A percentile compares a stretch with the other conserved stretches of the same genome.
Evolutionary conservation across 2,113 vertebrate species (phyloP).

Genomic region (Chunga burmeisteri): DNA sequence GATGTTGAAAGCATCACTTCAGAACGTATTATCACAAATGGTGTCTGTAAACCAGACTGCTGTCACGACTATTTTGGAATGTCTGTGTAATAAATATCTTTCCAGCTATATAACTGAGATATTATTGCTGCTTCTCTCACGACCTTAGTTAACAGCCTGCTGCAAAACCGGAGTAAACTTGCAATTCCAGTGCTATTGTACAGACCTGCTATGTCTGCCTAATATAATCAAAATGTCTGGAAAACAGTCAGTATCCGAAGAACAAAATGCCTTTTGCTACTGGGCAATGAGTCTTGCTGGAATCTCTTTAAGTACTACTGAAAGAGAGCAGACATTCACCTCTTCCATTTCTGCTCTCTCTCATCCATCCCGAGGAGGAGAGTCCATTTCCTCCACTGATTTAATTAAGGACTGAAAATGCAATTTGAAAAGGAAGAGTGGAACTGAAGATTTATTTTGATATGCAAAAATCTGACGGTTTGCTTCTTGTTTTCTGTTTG

Average conservation of each 20-base stretch:
- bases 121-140: not conserved
- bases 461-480: not conserved
- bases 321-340: not conserved
- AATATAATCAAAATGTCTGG: conserved; percentile 1
- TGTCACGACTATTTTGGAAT: not conserved
- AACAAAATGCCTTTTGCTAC: not conserved
- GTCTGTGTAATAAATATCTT: not conserved
- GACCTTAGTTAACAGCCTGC: not conserved
- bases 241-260: not conserved
- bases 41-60: not conserved
- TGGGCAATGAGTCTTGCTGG: not conserved
- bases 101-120: not conserved
- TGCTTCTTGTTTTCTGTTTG: not conserved
- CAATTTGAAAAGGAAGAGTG: not conserved
- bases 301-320: not conserved
- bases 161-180: conserved; percentile 4
- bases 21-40: not conserved
- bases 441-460: not conserved
- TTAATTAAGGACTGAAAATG: conserved; percentile 14
- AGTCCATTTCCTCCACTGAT: conserved; percentile 35
- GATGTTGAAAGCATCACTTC: not conserved
- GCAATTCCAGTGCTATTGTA: not conserved
- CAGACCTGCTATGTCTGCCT: not conserved
- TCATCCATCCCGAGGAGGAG: not conserved
- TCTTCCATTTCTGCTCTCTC: not conserved